Base-by-base conservation (phyloP, 2,888 invertebrate genomes). In the Xestia rhomboidea region DNA sequence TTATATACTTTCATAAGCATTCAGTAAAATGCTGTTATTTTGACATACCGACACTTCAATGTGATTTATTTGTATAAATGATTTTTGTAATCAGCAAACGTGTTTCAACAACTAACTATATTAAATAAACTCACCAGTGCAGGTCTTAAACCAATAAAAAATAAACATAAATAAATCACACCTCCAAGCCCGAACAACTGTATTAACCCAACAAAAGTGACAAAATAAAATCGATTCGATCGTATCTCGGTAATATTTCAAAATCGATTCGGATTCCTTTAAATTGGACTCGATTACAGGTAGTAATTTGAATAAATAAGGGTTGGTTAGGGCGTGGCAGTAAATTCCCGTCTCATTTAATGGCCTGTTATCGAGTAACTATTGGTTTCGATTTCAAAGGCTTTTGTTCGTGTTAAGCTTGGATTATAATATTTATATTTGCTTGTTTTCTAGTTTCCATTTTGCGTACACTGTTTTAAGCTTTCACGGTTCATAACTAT, bases 261-360 rank as follows among this genome's bases (percentile, higher is more conserved):
- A 89, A 89, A 89, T 86, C 86, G 87, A 88, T 86, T 87, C 34
- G 80, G 68, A 82, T 85, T 82, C 85, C 80, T 85, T 85, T 87
- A 89, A 86, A 87, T 86, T 81, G 88, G 70, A 75, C 73, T 84
- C 87, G 89, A 90, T 92, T 90, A 89, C 89, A 87, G 92, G 90
- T 89, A 86, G 91, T 92, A 89, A 91, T 93, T 92, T 91, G 91
- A 92, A 91, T 92, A 92, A 93, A 91, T 91, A 92, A 92, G 92
- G 92, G 91, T 88, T 89, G 90, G 82, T 81, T 81, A 82, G 85
- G 82, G 81, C 75, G 79, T 74, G 86, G 80, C 87, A 88, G 89
- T 94, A 93, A 92, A 94, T 94, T 88, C 80, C 84, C 82, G 92
- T 91, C 92, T 81, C 71, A 87, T 91, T 92, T 94, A 94, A 94